Percentiles rank a stretch among this genome's conserved stretches.
phyloP scores from a whole-genome alignment of 2,888 invertebrate genomes.

The Drosophila pseudotakahashii region DNA sequence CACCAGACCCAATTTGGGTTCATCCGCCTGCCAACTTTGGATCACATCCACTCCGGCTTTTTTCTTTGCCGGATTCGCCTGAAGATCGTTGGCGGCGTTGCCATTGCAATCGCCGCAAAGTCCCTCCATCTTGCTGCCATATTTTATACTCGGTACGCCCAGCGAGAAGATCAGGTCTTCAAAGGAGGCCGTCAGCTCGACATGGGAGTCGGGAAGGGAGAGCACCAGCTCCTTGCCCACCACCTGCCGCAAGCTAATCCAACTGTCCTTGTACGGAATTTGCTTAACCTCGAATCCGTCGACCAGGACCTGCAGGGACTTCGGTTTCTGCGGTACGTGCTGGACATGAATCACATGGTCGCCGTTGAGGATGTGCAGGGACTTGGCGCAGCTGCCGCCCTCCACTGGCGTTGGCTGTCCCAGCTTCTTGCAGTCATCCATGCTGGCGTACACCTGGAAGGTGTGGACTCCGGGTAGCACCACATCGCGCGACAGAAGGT shows the following conservation, averaged over 20 bases:
- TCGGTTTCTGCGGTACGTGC: constrained; percentile 82
- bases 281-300: constrained; percentile 82
- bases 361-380: constrained; percentile 88
- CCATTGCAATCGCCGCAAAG: constrained; percentile 91
- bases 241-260: constrained; percentile 87
- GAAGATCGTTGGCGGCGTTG: constrained; percentile 86
- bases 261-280: constrained; percentile 86
- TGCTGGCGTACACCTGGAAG: constrained; percentile 88
- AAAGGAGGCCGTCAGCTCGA: constrained; percentile 86
- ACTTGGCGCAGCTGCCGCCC: constrained; percentile 87
- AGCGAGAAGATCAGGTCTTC: constrained; percentile 86
- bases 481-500: constrained; percentile 89
- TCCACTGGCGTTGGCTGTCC: constrained; percentile 60
- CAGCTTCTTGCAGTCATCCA: constrained; percentile 88
- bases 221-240: constrained; percentile 87
- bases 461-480: constrained; percentile 85
- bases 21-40: constrained; percentile 86
- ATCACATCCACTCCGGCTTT: constrained; percentile 83
- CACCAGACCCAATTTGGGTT: constrained; percentile 85
- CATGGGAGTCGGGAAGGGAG: constrained; percentile 88
- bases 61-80: constrained; percentile 85
- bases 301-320: constrained; percentile 79
- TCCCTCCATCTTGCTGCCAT: constrained; percentile 90
- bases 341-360: constrained; percentile 87
- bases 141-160: constrained; percentile 90